Base-by-base conservation (phyloP, 2,113 vertebrate genomes). In the Engystomops pustulosus region DNA sequence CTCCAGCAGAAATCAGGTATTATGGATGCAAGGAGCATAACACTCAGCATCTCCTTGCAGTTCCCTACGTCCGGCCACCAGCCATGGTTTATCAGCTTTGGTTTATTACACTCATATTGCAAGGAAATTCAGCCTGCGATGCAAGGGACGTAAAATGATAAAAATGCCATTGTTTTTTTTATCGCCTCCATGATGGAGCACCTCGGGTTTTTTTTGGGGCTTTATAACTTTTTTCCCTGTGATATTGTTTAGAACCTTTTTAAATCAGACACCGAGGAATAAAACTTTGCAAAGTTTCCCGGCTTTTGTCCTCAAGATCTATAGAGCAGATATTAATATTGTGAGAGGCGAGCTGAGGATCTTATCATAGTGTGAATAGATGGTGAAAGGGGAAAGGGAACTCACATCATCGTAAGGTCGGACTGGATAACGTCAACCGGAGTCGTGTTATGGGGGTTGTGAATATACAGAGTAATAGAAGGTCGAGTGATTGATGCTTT, bases 111-210 rank as follows among this genome's bases (percentile, higher is more conserved):
- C 32, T 34, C 68, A 82, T 82, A 82, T 53, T 82, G 49, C 68
- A 60, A 41, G 27, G 80, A 72, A 60, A 82, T 60, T 38, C 12
- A 81, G 20, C 23, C 79, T 23, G 62, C 78, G 41, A 45, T 80
- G 38, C 38, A 68, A n/a, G 60, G 32, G 53, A 69, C 9, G 27
- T 41, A 80, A 69, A 38, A 81, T 53, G 45, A 81, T 81, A 81
- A 81, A 81, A 49, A 32, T 70, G 45, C 75, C 77, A 71, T 85
- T 44, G 84, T 81, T 6, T 78, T 79, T 79, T 18, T 84, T 86
- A 62, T 41, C 84, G 41, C 18, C 9, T 83, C 23, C 3, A 76
- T 60, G 70, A 53, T 67, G 70, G 32, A 70, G 5, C 34, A 71
- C 3, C 65, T 27, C 15, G n/a, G n/a, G n/a, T 34, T 53, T 76